Evolutionary conservation across 2,888 invertebrate species (phyloP).

Genomic region (Agriopis marginaria): DNA sequence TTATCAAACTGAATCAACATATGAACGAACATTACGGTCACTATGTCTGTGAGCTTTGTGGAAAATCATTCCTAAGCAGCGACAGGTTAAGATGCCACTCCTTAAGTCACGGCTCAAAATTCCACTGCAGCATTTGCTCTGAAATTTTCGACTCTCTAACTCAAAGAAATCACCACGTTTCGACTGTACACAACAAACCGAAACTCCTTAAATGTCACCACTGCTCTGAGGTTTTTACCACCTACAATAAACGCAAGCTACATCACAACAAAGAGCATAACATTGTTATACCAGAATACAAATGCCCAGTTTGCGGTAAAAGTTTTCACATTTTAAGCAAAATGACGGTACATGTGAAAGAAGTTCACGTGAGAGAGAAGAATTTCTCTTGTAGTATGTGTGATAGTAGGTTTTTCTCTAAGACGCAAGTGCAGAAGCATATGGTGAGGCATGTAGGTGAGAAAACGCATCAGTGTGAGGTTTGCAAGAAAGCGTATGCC

Average conservation of each 20-base stretch:
- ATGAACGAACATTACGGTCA: constrained; percentile 76
- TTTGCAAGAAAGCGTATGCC: constrained; percentile 82
- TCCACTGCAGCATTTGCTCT: constrained; percentile 65
- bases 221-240: constrained; percentile 68
- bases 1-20: constrained; percentile 76
- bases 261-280: constrained; percentile 67
- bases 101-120: constrained; percentile 64
- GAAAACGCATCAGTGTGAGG: constrained; percentile 73
- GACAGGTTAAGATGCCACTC: constrained; percentile 71
- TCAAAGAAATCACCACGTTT: constrained; percentile 65
- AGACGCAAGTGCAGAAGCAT: constrained; percentile 80
- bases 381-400: constrained; percentile 79
- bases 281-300: constrained; percentile 59
- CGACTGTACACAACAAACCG: constrained; percentile 61
- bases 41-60: constrained; percentile 76
- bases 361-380: constrained; percentile 78
- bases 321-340: constrained; percentile 68
- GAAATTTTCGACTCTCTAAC: constrained; percentile 68
- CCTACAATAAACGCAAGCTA: constrained; percentile 63
- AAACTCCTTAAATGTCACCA: constrained; percentile 67
- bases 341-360: constrained; percentile 71
- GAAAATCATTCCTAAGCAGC: constrained; percentile 73
- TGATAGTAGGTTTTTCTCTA: constrained; percentile 81
- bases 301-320: constrained; percentile 71
- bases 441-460: constrained; percentile 83